Percentiles rank a stretch among this genome's conserved stretches.
Conservation (phyloP, 2,113 vertebrate genomes). For the Lepisosteus oculatus region DNA sequence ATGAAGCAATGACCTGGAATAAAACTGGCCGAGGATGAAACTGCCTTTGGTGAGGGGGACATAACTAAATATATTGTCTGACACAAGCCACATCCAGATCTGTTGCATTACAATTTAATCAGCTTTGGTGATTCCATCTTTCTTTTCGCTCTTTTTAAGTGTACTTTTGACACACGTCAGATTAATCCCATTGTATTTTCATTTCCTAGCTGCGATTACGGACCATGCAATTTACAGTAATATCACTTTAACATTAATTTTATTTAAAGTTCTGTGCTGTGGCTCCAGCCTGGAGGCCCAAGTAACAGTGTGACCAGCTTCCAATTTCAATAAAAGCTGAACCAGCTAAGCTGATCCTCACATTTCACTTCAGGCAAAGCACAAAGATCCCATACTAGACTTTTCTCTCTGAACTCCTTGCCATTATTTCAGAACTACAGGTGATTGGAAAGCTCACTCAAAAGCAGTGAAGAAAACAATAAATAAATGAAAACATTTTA, state of each 20-base stretch:
- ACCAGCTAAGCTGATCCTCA: neutral
- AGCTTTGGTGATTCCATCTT: neutral
- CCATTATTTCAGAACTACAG: constrained; percentile 12
- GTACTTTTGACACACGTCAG: constrained; percentile 9
- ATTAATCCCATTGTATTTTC: constrained; percentile 22
- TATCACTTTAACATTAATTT: constrained; percentile 31
- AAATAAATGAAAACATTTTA: neutral
- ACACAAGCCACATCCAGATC: neutral
- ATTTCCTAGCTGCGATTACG: constrained; percentile 29
- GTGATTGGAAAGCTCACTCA: constrained; percentile 16
- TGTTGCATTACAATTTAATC: neutral
- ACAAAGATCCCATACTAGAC: neutral
- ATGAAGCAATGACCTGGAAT: constrained; percentile 10
- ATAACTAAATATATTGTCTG: neutral
- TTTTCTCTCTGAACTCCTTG: neutral
- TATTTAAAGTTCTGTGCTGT: constrained; percentile 26
- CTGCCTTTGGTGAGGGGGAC: neutral
- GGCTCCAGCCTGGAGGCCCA: constrained; percentile 5
- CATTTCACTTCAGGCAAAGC: neutral
- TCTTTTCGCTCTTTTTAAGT: neutral
- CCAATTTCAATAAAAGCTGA: neutral
- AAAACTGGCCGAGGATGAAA: constrained; percentile 15
- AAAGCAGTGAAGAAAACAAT: neutral
- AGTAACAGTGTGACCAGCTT: neutral
- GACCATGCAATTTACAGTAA: constrained; percentile 11